phyloP scores from a whole-genome alignment of 1,140 invertebrate species.

The Megathymus violae region DNA sequence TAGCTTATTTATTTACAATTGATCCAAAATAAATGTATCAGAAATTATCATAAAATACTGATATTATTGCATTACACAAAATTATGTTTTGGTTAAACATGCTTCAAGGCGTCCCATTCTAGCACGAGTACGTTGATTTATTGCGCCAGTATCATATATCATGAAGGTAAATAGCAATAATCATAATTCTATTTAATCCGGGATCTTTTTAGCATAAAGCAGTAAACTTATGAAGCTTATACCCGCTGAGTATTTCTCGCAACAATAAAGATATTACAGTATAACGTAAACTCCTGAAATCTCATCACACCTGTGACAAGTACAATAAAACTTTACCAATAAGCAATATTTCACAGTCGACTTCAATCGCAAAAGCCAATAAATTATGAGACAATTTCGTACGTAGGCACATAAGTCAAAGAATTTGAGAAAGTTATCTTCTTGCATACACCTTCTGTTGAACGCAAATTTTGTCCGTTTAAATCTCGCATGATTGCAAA shows the following conservation, averaged over 20 bases:
- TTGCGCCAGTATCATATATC: no score
- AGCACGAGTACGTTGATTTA: no score
- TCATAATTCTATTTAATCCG: no score
- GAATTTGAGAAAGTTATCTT: slow-evolving; percentile 70
- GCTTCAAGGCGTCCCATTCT: not conserved
- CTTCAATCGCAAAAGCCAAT: slow-evolving; percentile 80
- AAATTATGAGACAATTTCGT: slow-evolving; percentile 76
- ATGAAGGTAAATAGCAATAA: no score
- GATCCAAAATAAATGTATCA: no score
- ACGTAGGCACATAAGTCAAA: slow-evolving; percentile 70
- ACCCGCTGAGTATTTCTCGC: slow-evolving; percentile 18
- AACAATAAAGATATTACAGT: slow-evolving; percentile 48
- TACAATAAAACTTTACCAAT: slow-evolving; percentile 82
- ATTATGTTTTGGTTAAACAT: slow-evolving; percentile 7
- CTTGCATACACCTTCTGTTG: slow-evolving; percentile 66
- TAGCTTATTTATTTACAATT: no score
- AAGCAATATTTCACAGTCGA: slow-evolving; percentile 78
- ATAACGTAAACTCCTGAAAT: slow-evolving; percentile 57
- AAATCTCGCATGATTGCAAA: not conserved
- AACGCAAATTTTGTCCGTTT: slow-evolving; percentile 42
- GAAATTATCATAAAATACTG: not conserved
- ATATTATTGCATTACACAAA: slow-evolving; percentile 21
- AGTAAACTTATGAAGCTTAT: not conserved
- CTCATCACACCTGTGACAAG: slow-evolving; percentile 72
- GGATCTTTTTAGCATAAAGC: not conserved